phyloP scores from a whole-genome alignment of 2,797 vertebrate genomes.

The Cynodonichthys magdalenae region DNA sequence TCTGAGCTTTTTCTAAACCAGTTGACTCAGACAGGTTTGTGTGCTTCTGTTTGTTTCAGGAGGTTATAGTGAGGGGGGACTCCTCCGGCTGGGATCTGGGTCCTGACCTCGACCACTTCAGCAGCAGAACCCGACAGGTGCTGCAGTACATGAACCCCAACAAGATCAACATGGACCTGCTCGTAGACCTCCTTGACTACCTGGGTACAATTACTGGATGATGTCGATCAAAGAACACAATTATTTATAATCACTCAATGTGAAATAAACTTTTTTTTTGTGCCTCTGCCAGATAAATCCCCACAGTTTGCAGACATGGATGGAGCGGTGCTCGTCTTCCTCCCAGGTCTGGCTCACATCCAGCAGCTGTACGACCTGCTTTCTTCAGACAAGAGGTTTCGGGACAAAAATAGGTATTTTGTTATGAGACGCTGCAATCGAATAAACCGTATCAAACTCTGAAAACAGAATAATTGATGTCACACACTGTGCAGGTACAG shows the following conservation, averaged over 20 bases:
- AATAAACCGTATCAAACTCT: background rate
- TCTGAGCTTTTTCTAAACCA: background rate
- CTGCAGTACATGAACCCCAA: slow-evolving; percentile 94
- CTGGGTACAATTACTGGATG: slow-evolving; percentile 80
- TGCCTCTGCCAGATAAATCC: slow-evolving; percentile 81
- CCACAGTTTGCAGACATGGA: slow-evolving; percentile 87
- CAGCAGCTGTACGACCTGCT: slow-evolving; percentile 93
- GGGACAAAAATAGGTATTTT: slow-evolving; percentile 84
- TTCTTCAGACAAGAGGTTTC: slow-evolving; percentile 90
- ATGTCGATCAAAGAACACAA: background rate
- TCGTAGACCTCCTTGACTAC: slow-evolving; percentile 89
- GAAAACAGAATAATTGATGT: background rate
- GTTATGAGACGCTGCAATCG: background rate
- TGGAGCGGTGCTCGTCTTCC: slow-evolving; percentile 92
- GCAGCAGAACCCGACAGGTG: slow-evolving; percentile 88
- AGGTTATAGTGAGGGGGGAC: slow-evolving; percentile 81
- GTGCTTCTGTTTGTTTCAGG: slow-evolving; percentile 74
- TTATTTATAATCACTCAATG: too few species aligned
- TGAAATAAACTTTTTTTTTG: background rate
- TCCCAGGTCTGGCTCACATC: slow-evolving; percentile 96
- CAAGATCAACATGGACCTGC: slow-evolving; percentile 95
- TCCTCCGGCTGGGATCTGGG: slow-evolving; percentile 78
- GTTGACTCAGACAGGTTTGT: background rate
- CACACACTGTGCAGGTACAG: slow-evolving; percentile 80
- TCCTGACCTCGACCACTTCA: slow-evolving; percentile 88